These are phyloP conservation scores for Spodoptera picta DNA, from an alignment of 2,888 invertebrate genomes.

Conservation along the genomic window DNA sequence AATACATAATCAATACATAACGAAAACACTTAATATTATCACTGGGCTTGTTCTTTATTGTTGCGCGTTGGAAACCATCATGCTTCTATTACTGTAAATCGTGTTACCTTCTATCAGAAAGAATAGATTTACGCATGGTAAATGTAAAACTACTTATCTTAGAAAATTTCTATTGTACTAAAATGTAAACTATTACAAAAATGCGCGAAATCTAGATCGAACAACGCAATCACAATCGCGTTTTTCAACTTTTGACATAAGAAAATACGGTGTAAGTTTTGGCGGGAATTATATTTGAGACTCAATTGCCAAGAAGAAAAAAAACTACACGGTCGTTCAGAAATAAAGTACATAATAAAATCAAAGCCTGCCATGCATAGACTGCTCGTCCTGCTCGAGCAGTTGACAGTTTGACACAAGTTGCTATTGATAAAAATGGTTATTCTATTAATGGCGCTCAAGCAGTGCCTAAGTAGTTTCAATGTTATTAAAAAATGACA, in stretches of 20 bases:
- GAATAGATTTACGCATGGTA: too few relatives aligned
- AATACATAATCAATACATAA: slow-evolving; percentile 11
- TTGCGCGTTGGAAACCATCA: slow-evolving; percentile 7
- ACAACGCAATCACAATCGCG: background rate
- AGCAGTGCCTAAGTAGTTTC: too few relatives aligned
- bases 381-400: too few relatives aligned
- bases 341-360: slow-evolving; percentile 3
- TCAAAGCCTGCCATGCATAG: background rate
- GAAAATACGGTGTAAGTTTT: slow-evolving; percentile 28
- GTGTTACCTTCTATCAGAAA: too few relatives aligned
- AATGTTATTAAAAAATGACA: too few relatives aligned
- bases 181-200: slow-evolving; percentile 8
- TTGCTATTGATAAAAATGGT: too few relatives aligned
- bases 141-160: too few relatives aligned
- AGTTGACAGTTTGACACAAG: too few relatives aligned
- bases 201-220: slow-evolving; percentile 25
- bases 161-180: background rate
- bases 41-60: slow-evolving; percentile 10
- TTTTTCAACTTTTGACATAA: slow-evolving; percentile 16
- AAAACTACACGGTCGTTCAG: slow-evolving; percentile 9
- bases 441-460: too few relatives aligned
- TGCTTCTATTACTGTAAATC: too few relatives aligned
- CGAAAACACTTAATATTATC: slow-evolving; percentile 12
- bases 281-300: slow-evolving; percentile 45
- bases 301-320: too few relatives aligned